phyloP scores from a whole-genome alignment of 2,888 invertebrate species.

The Mythimna lalbum region DNA sequence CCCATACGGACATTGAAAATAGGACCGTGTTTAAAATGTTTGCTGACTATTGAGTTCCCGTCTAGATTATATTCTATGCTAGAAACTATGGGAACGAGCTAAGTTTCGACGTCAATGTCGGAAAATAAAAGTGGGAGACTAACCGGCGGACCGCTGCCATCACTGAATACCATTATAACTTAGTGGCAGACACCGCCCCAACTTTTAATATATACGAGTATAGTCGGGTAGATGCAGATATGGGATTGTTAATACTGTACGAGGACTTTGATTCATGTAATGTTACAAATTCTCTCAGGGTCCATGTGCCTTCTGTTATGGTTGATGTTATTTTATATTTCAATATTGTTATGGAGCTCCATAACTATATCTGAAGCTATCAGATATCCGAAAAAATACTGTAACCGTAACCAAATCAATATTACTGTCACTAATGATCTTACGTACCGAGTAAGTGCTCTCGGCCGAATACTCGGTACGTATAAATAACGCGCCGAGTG shows the following conservation, averaged over 20 bases:
- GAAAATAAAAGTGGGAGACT: slow-evolving; percentile 28
- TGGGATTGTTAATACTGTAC: not conserved
- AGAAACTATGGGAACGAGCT: slow-evolving; percentile 17
- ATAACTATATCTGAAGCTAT: no score
- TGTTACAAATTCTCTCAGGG: slow-evolving; percentile 13
- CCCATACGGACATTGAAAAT: not conserved
- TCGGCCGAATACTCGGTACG: no score
- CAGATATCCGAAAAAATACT: no score
- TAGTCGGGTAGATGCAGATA: slow-evolving; percentile 10
- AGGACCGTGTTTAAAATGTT: not conserved
- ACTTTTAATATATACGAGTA: slow-evolving; percentile 44
- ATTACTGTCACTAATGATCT: no score
- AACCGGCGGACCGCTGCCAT: not conserved
- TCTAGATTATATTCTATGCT: not conserved
- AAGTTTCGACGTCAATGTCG: slow-evolving; percentile 37
- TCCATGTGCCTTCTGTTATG: not conserved
- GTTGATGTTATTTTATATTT: not conserved
- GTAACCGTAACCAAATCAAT: no score
- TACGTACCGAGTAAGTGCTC: no score
- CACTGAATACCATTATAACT: slow-evolving; percentile 53
- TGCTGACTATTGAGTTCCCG: not conserved
- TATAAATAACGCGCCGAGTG: no score
- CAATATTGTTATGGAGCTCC: no score
- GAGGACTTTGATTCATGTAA: slow-evolving; percentile 7
- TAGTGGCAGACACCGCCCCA: slow-evolving; percentile 21